A percentile compares a stretch with the other conserved stretches of the same genome.
Conservation (phyloP, 2,113 vertebrate species). For the Myxocyprinus asiaticus region DNA sequence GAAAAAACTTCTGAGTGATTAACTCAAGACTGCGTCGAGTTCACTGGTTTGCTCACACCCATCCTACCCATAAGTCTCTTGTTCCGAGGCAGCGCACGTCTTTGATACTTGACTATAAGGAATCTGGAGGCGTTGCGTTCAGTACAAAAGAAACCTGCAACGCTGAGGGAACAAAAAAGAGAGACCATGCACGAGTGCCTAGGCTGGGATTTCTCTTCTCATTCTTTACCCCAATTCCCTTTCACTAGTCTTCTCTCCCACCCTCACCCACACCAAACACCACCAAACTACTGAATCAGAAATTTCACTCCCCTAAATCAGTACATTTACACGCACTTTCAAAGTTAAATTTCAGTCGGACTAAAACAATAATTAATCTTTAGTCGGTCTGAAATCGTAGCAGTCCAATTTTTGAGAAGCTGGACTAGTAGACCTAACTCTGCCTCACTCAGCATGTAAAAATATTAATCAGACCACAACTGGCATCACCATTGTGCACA, state of each 20-base stretch:
- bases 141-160: slow-evolving; percentile 46
- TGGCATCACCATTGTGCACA: no score
- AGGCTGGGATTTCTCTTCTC: slow-evolving; percentile 69
- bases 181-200: slow-evolving; percentile 60
- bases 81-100: slow-evolving; percentile 75
- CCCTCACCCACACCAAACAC: slow-evolving; percentile 55
- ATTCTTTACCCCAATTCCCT: slow-evolving; percentile 50
- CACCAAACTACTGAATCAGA: slow-evolving; percentile 63
- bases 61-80: slow-evolving; percentile 71
- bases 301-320: slow-evolving; percentile 18
- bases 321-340: no score
- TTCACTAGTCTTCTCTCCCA: background rate
- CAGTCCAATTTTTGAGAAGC: no score
- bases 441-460: no score
- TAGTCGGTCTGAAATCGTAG: no score
- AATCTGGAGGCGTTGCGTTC: slow-evolving; percentile 78
- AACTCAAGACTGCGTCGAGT: no score
- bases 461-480: no score
- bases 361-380: no score
- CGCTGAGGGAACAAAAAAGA: slow-evolving; percentile 50
- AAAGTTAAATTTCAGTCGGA: no score
- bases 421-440: no score
- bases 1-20: background rate
- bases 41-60: slow-evolving; percentile 61
- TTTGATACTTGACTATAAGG: slow-evolving; percentile 77